A percentile compares a stretch with the other conserved stretches of the same genome.
These are phyloP conservation scores for Elachura formosa DNA, from an alignment of 2,113 vertebrate species.

Conservation along the genomic window DNA sequence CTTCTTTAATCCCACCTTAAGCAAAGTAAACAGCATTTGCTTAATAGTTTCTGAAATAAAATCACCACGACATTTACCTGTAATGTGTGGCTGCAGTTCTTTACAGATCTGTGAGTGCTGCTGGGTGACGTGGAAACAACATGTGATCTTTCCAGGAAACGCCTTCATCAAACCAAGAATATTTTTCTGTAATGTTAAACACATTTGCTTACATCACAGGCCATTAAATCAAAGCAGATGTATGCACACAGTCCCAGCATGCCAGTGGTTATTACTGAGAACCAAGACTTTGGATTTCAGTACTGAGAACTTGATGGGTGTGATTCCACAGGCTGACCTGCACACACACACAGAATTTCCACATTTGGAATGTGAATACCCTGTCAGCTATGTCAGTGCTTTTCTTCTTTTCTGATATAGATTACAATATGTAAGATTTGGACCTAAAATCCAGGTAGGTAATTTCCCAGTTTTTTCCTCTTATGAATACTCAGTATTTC, in stretches of 20 bases:
- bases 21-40: neutral
- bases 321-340: neutral
- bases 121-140: constrained; percentile 85
- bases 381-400: neutral
- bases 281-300: neutral
- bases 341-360: neutral
- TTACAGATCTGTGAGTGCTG: constrained; percentile 76
- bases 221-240: constrained; percentile 61
- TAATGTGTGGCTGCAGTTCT: constrained; percentile 78
- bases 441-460: constrained; percentile 26
- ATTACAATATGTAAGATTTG: constrained; percentile 22
- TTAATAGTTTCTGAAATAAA: neutral
- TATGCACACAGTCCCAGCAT: neutral
- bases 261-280: neutral
- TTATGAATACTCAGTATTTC: neutral
- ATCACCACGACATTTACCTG: constrained; percentile 66
- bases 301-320: neutral
- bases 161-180: constrained; percentile 79
- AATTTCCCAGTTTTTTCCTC: constrained; percentile 3
- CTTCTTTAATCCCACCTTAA: neutral
- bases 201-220: constrained; percentile 47
- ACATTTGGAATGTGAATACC: neutral
- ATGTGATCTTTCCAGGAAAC: constrained; percentile 85
- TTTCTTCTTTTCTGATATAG: neutral
- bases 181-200: constrained; percentile 77